Conservation (phyloP, 2,797 vertebrate genomes). For the Tadarida brasiliensis region DNA sequence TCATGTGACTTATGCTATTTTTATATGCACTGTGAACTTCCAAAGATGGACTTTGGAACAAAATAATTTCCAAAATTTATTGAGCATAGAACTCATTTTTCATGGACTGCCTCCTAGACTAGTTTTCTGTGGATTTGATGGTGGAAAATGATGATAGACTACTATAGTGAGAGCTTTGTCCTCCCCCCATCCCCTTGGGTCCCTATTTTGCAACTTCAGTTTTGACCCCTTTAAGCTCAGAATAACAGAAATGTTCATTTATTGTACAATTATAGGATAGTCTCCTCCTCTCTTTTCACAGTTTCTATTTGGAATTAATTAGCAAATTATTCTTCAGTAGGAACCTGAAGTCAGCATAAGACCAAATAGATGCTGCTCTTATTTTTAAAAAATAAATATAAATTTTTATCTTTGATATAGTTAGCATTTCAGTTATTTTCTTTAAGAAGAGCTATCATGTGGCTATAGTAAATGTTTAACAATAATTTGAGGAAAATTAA, state of each 20-base stretch:
- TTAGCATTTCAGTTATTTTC: neutral
- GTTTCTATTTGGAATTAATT: neutral
- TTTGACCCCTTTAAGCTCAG: neutral
- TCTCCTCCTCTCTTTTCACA: neutral
- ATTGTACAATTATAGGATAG: neutral
- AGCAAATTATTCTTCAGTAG: constrained; percentile 38
- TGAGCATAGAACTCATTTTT: neutral
- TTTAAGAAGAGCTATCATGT: neutral
- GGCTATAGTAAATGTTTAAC: neutral
- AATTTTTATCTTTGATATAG: neutral
- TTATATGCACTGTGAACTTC: neutral
- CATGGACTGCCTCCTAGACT: neutral
- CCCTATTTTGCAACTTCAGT: neutral
- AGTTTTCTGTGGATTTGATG: neutral
- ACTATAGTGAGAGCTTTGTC: neutral
- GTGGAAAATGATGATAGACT: neutral
- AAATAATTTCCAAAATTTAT: neutral
- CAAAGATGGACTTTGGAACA: neutral
- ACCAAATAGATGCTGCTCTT: neutral
- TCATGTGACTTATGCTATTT: neutral
- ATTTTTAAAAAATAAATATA: neutral
- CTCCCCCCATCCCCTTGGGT: rapidly evolving
- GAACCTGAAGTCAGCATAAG: neutral
- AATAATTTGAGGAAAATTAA: neutral
- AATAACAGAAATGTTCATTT: constrained; percentile 11